Evolutionary conservation across 2,797 vertebrate species (phyloP).

Genomic region (Gymnopithys bicolor): DNA sequence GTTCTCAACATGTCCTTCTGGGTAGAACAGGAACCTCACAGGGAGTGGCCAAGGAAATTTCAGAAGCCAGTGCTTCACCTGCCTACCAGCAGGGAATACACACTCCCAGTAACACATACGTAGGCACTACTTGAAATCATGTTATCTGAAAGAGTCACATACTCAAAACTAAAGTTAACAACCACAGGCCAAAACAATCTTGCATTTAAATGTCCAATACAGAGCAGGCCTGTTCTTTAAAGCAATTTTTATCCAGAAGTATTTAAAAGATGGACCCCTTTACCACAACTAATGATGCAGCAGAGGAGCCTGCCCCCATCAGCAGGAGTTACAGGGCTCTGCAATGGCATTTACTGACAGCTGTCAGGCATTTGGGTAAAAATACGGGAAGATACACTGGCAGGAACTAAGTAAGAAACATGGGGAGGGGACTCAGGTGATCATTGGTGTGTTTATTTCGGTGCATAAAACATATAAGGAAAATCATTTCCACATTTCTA

Average conservation of each 20-base stretch:
- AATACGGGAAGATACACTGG: neutral
- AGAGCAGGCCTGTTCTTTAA: neutral
- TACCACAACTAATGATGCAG: neutral
- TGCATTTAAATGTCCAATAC: neutral
- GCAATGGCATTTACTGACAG: neutral
- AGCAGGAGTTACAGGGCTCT: neutral
- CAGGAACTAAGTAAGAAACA: neutral
- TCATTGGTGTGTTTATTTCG: constrained; percentile 6
- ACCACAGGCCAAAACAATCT: neutral
- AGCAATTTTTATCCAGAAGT: neutral
- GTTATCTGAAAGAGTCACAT: neutral
- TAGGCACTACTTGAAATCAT: accelerated
- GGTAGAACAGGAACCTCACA: neutral
- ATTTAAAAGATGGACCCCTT: neutral
- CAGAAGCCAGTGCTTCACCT: neutral
- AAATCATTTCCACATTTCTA: constrained; percentile 26
- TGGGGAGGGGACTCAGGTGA: constrained; percentile 2
- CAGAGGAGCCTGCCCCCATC: neutral
- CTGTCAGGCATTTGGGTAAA: neutral
- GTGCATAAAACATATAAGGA: constrained; percentile 11
- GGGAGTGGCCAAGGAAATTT: neutral
- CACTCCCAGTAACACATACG: accelerated
- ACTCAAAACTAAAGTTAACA: neutral
- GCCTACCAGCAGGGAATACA: neutral
- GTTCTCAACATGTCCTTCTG: neutral